Evolutionary conservation across 2,797 vertebrate species (phyloP), one percentile per base, ranked within the genome.

Genomic region (Eurystomus glaucurus): DNA sequence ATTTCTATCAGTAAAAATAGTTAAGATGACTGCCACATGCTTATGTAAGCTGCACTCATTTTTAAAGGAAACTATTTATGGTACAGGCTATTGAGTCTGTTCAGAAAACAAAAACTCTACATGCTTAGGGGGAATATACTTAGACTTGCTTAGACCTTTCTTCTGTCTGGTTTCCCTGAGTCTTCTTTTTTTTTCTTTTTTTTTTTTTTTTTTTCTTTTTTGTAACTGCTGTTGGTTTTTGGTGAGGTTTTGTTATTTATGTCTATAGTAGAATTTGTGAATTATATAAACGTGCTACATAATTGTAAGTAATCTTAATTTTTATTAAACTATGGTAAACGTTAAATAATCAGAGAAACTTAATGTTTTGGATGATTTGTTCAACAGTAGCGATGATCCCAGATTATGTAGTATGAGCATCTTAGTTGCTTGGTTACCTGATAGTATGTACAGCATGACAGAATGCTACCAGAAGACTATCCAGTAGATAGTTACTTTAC

Each of bases 1-100:
- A 48, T 50, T 91, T 29, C 45, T 45, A 12, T 75, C 33, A 54
- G 19, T 83, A 90, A 80, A 90, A 93, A 83, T 45, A 19, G 18
- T 89, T 91, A 31, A 31, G 55, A 39, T 35, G 46, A 77, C 39
- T 87, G 45, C n/a, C 28, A 37, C 22, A 6, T 89, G 39, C 43
- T 96, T 93, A 68, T 9, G 6, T 89, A 92, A 93, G 20, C 29
- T 89, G 78, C n/a, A 39, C 15, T 94, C 18, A 10, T 88, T 93
- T 91, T 92, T 35, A 88, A 92, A 61, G 77, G 57, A 80, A 95
- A 83, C 62, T 88, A 55, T 80, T 93, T 85, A 45, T 93, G 70
- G 66, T 57, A 50, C 55, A 65, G 26, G 33, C 75, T 95, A 43
- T 69, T 92, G 83, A 57, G 68, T 78, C 46, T 90, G 26, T 69